phyloP scores from a whole-genome alignment of 23 tunicate genomes.

The Styela clava region DNA sequence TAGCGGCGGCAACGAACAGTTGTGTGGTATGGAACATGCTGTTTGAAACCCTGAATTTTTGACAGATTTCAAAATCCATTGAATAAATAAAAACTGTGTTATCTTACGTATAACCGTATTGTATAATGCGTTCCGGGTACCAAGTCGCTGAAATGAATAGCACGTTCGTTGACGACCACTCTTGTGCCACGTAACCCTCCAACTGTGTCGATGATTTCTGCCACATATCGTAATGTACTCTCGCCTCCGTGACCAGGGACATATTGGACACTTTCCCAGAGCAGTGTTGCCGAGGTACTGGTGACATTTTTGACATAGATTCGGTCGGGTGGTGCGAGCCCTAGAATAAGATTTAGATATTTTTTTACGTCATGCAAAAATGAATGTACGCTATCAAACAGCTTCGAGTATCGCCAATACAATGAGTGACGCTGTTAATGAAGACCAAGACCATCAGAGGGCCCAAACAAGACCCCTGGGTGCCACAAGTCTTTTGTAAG shows the following conservation, averaged over 20 bases:
- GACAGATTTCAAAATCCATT: too few species aligned
- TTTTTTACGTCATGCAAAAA: not conserved
- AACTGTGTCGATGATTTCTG: slow-evolving; percentile 38
- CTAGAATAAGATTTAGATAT: slow-evolving; percentile 37
- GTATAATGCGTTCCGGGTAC: slow-evolving; percentile 40
- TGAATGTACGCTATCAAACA: not conserved
- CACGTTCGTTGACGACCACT: slow-evolving; percentile 20
- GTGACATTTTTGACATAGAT: slow-evolving; percentile 41
- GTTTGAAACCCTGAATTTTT: too few species aligned
- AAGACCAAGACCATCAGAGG: too few species aligned
- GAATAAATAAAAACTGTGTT: too few species aligned
- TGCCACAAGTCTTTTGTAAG: too few species aligned
- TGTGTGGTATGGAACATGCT: too few species aligned
- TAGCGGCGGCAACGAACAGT: too few species aligned
- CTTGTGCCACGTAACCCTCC: slow-evolving; percentile 29
- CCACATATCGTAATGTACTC: slow-evolving; percentile 27
- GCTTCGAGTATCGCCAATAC: too few species aligned
- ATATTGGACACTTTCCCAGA: slow-evolving; percentile 37
- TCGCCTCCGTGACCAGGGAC: slow-evolving; percentile 26
- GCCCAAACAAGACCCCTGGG: too few species aligned
- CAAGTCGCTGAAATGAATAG: slow-evolving; percentile 26
- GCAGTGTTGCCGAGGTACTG: slow-evolving; percentile 39
- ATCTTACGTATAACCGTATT: slow-evolving; percentile 29
- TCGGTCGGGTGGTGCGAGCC: slow-evolving; percentile 37
- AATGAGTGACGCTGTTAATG: too few species aligned